phyloP scores from a whole-genome alignment of 2,113 vertebrate species.

The Herpetotheres cachinnans region DNA sequence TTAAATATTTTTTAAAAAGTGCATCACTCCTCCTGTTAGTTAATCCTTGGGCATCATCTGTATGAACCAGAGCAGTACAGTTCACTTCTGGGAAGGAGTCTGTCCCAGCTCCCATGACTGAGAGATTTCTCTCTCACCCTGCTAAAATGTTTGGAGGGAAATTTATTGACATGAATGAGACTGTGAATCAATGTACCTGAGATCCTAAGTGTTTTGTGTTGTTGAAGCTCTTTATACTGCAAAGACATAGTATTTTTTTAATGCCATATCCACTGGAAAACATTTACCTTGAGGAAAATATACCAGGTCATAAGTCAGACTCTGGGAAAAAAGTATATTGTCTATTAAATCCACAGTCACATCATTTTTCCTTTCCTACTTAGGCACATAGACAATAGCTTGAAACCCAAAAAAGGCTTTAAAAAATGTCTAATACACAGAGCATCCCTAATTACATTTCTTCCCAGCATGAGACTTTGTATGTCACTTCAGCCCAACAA shows the following conservation, averaged over 20 bases:
- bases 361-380: not conserved
- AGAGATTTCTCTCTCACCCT: not conserved
- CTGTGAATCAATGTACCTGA: not conserved
- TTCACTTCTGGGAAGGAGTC: not conserved
- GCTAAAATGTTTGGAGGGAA: not conserved
- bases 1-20: not conserved
- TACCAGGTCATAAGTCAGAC: not conserved
- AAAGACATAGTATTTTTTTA: not conserved
- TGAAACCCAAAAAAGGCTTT: not conserved
- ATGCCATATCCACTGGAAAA: not conserved
- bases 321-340: not conserved
- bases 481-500: not conserved
- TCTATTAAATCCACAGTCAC: not conserved
- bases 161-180: not conserved
- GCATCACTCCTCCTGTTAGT: slow-evolving; percentile 16
- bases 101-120: not conserved
- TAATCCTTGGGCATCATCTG: slow-evolving; percentile 42
- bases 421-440: not conserved
- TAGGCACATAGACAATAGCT: not conserved
- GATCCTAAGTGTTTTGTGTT: not conserved
- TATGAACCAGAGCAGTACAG: not conserved
- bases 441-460: slow-evolving; percentile 8
- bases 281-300: not conserved
- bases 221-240: not conserved
- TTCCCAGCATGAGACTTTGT: not conserved